phyloP scores from a whole-genome alignment of 2,113 vertebrate genomes.

The Clarias gariepinus region DNA sequence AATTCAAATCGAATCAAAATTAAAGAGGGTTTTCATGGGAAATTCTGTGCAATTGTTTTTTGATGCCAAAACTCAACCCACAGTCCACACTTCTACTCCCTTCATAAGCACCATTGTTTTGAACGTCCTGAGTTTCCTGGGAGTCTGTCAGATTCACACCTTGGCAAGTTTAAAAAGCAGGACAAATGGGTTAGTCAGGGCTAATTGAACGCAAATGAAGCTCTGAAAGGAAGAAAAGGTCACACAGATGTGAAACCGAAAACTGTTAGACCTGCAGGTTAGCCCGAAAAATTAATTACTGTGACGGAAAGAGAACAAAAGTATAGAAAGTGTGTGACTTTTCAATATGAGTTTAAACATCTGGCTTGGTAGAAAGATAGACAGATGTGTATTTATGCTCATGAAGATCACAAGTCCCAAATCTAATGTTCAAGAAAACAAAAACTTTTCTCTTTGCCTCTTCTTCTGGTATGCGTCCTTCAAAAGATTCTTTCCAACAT shows the following conservation, averaged over 20 bases:
- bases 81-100: background rate
- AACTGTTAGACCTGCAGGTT: constrained; percentile 2
- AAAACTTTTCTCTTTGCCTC: no score
- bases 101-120: background rate
- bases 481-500: no score
- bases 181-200: background rate
- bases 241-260: constrained; percentile 11
- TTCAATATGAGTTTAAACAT: background rate
- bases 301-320: background rate
- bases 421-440: no score
- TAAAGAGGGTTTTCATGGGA: no score
- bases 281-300: background rate
- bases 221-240: background rate
- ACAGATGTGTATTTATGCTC: background rate
- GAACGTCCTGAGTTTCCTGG: background rate
- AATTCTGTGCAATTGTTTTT: background rate
- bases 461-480: no score
- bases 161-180: background rate
- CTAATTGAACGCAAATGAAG: constrained; percentile 13
- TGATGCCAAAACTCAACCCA: background rate
- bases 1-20: background rate
- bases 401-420: no score
- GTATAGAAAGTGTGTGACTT: no score
- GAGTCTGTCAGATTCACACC: background rate
- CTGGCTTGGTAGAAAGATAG: background rate